Base-by-base conservation (phyloP, 1,140 invertebrate genomes). In the Helicorthomorpha holstii region DNA sequence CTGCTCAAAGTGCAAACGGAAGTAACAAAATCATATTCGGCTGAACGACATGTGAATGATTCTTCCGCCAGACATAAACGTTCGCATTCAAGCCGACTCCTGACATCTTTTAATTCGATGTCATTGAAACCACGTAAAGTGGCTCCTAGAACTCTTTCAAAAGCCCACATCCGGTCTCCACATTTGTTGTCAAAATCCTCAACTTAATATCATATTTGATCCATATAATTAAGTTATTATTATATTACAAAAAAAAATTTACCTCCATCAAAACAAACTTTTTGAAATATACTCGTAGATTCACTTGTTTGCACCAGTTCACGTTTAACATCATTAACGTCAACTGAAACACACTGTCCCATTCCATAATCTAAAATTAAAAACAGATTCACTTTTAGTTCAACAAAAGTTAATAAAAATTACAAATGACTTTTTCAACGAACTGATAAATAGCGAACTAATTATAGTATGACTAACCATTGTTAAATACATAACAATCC, bases 21-120 rank as follows among this genome's bases (percentile, higher is more conserved):
- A 0, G 64, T 66, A 46, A 64, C 58, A 10, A 66, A 62, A 54
- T 73, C 68, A 56, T 73, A 74, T 44, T 71, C 63, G 0, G 72
- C 72, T 1, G 72, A 73, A 27, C 68, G 56, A 52, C 72, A 74
- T 2, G 50, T 53, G 57, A 66, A 66, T 22, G 58, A 54, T n/a
- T 60, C 59, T 52, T 70, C 69, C 19, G 55, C 58, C 3, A 71
- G 54, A 53, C 71, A 71, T 34, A 64, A 56, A 53, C 72, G 69
- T 56, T 72, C 65, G 54, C 72, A 73, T 53, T 71, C 69, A 25
- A 67, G 51, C 3, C 72, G 49, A 54, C 63, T 69, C 38, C 64
- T 64, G 0, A 73, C 68, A 27, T 67, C 57, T 12, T 60, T 56
- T 7, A 68, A 56, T 1, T 61, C 57, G n/a, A 63, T 55, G 48